Evolutionary conservation across 2,888 invertebrate genomes (phyloP).

Genomic region (Panzeria rudis): DNA sequence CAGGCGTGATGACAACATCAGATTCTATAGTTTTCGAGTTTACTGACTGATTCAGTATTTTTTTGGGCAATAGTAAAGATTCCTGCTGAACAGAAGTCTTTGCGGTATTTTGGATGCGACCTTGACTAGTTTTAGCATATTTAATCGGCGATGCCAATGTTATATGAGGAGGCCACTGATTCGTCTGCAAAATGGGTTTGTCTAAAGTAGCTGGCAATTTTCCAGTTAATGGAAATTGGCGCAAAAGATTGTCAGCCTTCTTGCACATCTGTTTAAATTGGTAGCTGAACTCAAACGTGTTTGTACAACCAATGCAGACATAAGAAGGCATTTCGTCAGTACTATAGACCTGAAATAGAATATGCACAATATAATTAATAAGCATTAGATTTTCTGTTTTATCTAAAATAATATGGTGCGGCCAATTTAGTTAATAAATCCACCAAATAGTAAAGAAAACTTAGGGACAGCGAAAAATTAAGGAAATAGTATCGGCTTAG

Average conservation of each 20-base stretch:
- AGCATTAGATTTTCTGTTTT: background rate
- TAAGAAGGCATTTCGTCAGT: constrained; percentile 89
- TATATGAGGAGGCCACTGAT: constrained; percentile 69
- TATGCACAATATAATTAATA: background rate
- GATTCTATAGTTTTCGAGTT: constrained; percentile 66
- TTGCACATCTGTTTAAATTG: constrained; percentile 91
- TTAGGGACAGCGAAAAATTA: background rate
- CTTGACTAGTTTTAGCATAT: constrained; percentile 20
- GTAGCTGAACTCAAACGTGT: constrained; percentile 88
- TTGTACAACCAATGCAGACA: constrained; percentile 88
- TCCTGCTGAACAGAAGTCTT: constrained; percentile 1
- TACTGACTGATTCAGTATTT: constrained; percentile 74
- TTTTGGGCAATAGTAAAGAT: constrained; percentile 67
- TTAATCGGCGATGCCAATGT: background rate
- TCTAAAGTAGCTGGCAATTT: constrained; percentile 85
- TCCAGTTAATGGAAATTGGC: constrained; percentile 88
- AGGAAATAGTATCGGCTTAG: constrained; percentile 47
- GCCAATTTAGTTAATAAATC: constrained; percentile 47
- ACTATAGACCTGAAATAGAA: constrained; percentile 77
- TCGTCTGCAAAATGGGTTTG: constrained; percentile 83
- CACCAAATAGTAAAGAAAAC: constrained; percentile 30
- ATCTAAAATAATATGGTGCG: background rate
- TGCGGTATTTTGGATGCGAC: constrained; percentile 4
- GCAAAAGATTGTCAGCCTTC: constrained; percentile 88
- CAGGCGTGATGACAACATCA: background rate